Conservation (phyloP, 2,113 vertebrate species). For the Lophotis ruficrista region DNA sequence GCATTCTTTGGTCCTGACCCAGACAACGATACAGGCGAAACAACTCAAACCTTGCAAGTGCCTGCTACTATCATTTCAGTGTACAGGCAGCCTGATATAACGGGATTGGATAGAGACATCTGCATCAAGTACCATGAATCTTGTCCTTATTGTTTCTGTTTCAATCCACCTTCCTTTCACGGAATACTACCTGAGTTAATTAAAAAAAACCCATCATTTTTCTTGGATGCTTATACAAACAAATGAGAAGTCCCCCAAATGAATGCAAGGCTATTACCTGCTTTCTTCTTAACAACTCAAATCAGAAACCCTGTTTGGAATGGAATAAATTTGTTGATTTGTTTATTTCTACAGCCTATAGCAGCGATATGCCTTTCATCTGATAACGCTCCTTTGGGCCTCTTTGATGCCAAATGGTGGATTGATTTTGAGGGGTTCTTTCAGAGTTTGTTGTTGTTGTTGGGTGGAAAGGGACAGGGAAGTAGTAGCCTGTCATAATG, state of each 20-base stretch:
- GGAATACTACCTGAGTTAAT: neutral
- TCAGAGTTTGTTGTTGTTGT: neutral
- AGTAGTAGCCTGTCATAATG: neutral
- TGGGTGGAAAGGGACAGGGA: neutral
- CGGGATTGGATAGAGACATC: neutral
- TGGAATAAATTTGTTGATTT: neutral
- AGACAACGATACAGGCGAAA: neutral
- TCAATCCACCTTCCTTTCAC: neutral
- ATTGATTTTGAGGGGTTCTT: neutral
- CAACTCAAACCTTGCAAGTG: neutral
- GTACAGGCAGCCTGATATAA: neutral
- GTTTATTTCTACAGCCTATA: neutral
- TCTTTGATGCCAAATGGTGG: neutral
- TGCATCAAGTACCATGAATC: neutral
- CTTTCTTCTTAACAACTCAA: neutral
- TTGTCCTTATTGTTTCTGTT: neutral
- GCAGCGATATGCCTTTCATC: neutral
- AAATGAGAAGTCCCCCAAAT: neutral
- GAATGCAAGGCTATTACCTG: neutral
- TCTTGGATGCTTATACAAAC: neutral
- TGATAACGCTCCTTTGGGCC: neutral
- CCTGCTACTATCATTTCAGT: neutral
- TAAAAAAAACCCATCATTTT: neutral
- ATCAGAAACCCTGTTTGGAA: neutral
- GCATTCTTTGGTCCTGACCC: neutral